Evolutionary conservation across 2,113 vertebrate species (phyloP).

Genomic region (Peromyscus californicus): DNA sequence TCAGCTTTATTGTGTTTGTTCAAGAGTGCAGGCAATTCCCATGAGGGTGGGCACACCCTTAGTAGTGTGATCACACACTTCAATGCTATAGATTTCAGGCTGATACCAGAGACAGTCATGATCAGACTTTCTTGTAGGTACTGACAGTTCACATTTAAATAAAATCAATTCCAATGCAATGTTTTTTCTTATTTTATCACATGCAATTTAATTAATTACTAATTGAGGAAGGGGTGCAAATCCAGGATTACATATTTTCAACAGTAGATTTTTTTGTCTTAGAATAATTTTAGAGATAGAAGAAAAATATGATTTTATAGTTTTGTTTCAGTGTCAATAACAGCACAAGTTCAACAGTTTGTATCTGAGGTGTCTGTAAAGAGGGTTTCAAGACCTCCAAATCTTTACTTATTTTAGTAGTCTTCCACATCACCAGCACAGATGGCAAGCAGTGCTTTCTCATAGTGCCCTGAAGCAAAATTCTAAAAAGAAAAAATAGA

Average conservation of each 20-base stretch:
- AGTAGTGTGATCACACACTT: fast-evolving
- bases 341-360: not conserved
- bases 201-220: slow-evolving; percentile 14
- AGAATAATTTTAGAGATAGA: slow-evolving; percentile 54
- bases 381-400: not conserved
- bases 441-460: slow-evolving; percentile 88
- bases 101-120: not conserved
- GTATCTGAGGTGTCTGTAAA: slow-evolving; percentile 29
- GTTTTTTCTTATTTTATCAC: slow-evolving; percentile 42
- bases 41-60: not conserved
- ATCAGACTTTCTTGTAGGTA: not conserved
- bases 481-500: slow-evolving; percentile 84
- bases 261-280: slow-evolving; percentile 14
- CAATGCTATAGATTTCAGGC: not conserved
- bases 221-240: slow-evolving; percentile 17
- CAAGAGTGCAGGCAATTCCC: not conserved
- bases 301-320: slow-evolving; percentile 42
- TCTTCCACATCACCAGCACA: slow-evolving; percentile 88
- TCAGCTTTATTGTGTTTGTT: not conserved
- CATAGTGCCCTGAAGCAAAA: slow-evolving; percentile 90
- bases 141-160: not conserved
- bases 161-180: slow-evolving; percentile 7
- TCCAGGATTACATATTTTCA: slow-evolving; percentile 18
- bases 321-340: not conserved
- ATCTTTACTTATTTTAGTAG: slow-evolving; percentile 80